A percentile compares a stretch with the other conserved stretches of the same genome.
These are phyloP conservation scores for Megatriorchis doriae DNA, from an alignment of 2,113 vertebrate species.

Conservation along the genomic window DNA sequence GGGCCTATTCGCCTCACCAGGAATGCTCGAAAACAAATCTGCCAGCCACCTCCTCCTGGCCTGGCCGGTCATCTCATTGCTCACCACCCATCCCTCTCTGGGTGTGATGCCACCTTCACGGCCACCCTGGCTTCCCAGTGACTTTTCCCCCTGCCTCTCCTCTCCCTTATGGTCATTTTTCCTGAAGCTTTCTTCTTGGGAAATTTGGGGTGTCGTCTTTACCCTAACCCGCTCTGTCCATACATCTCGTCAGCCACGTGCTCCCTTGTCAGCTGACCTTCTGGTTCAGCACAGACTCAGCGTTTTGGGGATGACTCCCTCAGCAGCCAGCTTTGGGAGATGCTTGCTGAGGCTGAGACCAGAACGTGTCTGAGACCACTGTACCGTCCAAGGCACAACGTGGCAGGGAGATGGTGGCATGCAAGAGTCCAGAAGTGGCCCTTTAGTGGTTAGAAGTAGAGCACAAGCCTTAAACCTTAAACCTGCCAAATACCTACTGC, in stretches of 20 bases:
- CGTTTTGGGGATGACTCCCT: constrained; percentile 53
- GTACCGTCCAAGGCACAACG: neutral
- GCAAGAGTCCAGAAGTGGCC: neutral
- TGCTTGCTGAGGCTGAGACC: constrained; percentile 31
- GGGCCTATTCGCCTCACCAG: neutral
- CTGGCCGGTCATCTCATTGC: neutral
- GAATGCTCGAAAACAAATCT: neutral
- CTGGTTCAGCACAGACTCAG: constrained; percentile 28
- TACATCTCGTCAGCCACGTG: neutral
- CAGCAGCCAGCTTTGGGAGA: constrained; percentile 27
- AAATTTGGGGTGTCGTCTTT: neutral
- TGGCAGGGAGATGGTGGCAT: neutral
- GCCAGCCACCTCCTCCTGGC: neutral
- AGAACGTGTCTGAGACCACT: neutral
- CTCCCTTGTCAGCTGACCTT: neutral
- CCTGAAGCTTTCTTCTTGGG: neutral
- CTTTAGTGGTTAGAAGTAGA: constrained; percentile 63
- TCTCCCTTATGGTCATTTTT: neutral
- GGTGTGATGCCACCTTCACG: neutral
- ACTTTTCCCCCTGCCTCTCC: neutral
- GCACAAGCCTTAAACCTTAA: constrained; percentile 63
- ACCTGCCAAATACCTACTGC: constrained; percentile 26
- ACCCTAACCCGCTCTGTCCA: neutral
- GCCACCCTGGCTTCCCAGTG: neutral
- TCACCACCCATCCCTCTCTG: neutral